A percentile compares a stretch with the other conserved stretches of the same genome.
Evolutionary conservation across 2,113 vertebrate species (phyloP).

Genomic region (Tamias sibiricus): DNA sequence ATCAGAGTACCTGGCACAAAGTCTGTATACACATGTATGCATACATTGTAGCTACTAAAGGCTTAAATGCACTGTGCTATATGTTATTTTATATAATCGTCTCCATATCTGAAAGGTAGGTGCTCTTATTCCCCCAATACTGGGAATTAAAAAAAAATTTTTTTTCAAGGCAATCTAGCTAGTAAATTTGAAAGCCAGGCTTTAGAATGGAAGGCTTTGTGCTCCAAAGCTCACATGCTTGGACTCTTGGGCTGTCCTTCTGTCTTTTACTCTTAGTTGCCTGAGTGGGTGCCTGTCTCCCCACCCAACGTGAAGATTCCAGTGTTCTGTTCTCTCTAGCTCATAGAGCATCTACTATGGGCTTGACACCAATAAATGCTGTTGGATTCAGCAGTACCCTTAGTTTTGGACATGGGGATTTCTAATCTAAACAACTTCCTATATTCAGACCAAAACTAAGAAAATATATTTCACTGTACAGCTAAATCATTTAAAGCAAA

Average conservation of each 20-base stretch:
- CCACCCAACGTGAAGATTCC: neutral
- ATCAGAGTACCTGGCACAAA: neutral
- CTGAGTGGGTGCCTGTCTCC: neutral
- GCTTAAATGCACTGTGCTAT: neutral
- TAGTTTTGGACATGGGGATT: neutral
- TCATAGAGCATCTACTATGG: neutral
- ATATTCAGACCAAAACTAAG: neutral
- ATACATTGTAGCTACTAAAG: neutral
- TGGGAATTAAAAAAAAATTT: neutral
- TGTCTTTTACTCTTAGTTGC: neutral
- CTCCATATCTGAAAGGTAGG: neutral
- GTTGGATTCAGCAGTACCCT: neutral
- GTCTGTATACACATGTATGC: too few species aligned
- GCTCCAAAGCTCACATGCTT: neutral
- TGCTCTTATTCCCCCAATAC: neutral
- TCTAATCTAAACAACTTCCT: neutral
- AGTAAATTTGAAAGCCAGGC: neutral
- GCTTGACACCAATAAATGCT: neutral
- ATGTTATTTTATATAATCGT: neutral
- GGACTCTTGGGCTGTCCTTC: neutral
- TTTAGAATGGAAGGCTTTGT: neutral
- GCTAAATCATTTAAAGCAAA: neutral
- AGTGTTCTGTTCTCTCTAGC: neutral
- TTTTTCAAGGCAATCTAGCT: neutral
- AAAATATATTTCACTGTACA: neutral